phyloP scores from a whole-genome alignment of 2,797 vertebrate genomes.

The Podarcis siculus region DNA sequence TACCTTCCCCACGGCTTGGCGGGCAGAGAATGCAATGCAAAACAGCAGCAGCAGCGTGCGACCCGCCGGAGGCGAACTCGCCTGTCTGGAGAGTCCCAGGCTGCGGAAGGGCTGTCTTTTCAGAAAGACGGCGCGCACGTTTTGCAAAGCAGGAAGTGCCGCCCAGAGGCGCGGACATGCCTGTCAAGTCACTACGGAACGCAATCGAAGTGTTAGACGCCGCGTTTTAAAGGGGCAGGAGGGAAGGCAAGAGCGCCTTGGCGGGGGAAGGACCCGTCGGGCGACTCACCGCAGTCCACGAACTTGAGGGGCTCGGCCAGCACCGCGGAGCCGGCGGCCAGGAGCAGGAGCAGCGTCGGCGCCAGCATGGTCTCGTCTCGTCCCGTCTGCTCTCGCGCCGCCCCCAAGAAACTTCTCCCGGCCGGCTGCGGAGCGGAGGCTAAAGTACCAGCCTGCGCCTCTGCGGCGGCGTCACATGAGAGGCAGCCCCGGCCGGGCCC shows the following conservation, averaged over 20 bases:
- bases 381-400: not conserved
- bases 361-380: not conserved
- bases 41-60: not conserved
- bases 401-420: not conserved
- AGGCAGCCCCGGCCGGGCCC: not conserved
- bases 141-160: too few species aligned
- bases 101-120: too few species aligned
- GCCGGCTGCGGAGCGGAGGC: not conserved
- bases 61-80: not conserved
- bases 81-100: not conserved
- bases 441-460: not conserved
- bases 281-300: conserved; percentile 64
- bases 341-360: conserved; percentile 18
- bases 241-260: not conserved
- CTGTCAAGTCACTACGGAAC: too few species aligned
- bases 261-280: not conserved
- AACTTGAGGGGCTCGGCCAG: conserved; percentile 64
- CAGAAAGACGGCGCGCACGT: too few species aligned
- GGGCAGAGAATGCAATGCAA: too few species aligned
- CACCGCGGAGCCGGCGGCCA: conserved; percentile 41
- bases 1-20: not conserved
- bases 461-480: not conserved
- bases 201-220: too few species aligned
- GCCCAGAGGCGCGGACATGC: too few species aligned
- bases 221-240: too few species aligned